Base-by-base conservation (phyloP, 2,113 vertebrate genomes). In the Nerophis ophidion region DNA sequence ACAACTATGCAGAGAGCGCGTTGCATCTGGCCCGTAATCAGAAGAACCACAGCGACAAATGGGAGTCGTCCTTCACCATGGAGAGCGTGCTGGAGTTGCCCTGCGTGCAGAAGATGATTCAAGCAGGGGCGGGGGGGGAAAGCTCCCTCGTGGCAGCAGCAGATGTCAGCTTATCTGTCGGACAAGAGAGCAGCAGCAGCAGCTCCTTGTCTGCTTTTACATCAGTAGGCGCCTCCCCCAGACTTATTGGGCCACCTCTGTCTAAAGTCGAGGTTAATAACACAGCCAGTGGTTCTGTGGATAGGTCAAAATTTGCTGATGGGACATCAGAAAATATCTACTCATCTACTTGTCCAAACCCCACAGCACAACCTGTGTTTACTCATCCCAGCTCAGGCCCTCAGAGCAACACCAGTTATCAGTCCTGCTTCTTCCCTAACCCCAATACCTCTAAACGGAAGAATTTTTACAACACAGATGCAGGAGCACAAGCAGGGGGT, bases 1-100 rank as follows among this genome's bases (percentile, higher is more conserved):
- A 98, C 88, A 98, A 98, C 91, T 96, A 96, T 6, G 93, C 94
- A 0, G 93, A 93, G 50, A 90, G 85, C 56, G 89, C 93, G 35
- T 75, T 97, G 79, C 84, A 92, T 86, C 84, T 95, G 89, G 91
- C 91, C 63, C 89, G 88, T 46, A 90, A 90, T 89, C 94, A 92
- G 76, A 93, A 77, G 66, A 93, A 92, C 67, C 86, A 93, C 85
- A 96, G 93, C 65, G 85, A 91, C 78, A 92, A 92, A 80, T 99
- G 95, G 95, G 90, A 92, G 78, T 96, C 95, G 7, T 91, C 91
- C 17, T 84, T 98, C 76, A 94, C 91, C 33, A 19, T 63, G 58
- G 87, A 86, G 65, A 93, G 81, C 46, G 84, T 95, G 52, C 85
- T 93, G 84, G 87, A 87, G 68, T 80, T 97, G 69, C 90, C 89